A percentile compares a stretch with the other conserved stretches of the same genome.
Evolutionary conservation across 2,113 vertebrate genomes (phyloP).

Genomic region (Guaruba guarouba): DNA sequence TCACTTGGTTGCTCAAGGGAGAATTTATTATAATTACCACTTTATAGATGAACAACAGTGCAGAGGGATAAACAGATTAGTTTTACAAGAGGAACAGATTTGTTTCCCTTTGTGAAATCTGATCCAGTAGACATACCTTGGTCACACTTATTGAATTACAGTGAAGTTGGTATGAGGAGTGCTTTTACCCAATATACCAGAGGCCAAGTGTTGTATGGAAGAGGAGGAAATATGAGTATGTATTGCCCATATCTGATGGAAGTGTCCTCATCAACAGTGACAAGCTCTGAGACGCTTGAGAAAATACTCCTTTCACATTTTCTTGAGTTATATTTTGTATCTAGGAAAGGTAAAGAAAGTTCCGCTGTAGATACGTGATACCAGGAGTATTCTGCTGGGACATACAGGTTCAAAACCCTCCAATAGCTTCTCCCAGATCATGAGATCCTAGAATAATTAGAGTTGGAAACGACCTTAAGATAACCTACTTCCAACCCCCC

Average conservation of each 20-base stretch:
- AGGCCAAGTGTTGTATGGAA: neutral
- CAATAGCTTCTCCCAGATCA: neutral
- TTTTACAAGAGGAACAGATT: constrained; percentile 7
- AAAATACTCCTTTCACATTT: neutral
- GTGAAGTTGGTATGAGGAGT: neutral
- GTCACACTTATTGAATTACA: neutral
- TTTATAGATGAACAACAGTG: neutral
- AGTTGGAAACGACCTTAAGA: neutral
- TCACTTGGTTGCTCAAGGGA: constrained; percentile 1
- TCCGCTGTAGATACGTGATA: neutral
- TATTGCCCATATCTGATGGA: neutral
- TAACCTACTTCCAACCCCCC: neutral
- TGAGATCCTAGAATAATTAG: neutral
- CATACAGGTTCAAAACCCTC: neutral
- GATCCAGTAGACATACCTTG: neutral
- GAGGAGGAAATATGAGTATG: neutral
- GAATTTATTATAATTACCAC: neutral
- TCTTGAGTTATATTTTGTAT: neutral
- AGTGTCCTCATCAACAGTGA: neutral
- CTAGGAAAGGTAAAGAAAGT: neutral
- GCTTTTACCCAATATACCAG: neutral
- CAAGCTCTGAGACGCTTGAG: neutral
- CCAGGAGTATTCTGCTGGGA: neutral
- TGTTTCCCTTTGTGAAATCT: neutral
- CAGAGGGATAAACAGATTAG: neutral